Evolutionary conservation across 2,113 vertebrate species (phyloP).

Genomic region (Nanger granti): DNA sequence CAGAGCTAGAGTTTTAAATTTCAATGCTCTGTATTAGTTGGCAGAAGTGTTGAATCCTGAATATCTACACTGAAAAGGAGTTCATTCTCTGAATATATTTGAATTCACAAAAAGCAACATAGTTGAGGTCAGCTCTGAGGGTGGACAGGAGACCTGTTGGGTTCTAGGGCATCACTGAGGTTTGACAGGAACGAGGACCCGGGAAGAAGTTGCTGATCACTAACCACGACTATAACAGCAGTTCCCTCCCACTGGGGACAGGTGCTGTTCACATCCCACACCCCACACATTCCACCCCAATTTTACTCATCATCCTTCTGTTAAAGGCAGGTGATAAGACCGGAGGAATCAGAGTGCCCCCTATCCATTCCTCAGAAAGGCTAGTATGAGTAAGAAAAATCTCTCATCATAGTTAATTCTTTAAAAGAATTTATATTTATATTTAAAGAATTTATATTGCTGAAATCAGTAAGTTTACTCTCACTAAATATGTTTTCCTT

Average conservation of each 20-base stretch:
- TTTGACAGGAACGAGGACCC: not conserved
- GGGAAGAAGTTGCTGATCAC: not conserved
- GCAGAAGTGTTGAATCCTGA: not conserved
- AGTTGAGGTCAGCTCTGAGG: not conserved
- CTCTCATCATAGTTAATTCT: not conserved
- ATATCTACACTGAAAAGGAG: not conserved
- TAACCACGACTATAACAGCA: fast-evolving
- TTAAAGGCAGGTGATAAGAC: not conserved
- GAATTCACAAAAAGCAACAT: not conserved
- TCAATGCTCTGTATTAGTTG: not conserved
- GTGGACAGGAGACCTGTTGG: not conserved
- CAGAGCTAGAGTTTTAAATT: not conserved
- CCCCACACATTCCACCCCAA: not conserved
- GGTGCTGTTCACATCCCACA: not conserved
- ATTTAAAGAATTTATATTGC: not conserved
- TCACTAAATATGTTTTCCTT: not conserved
- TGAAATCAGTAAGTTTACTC: slow-evolving; percentile 5
- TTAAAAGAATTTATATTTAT: not conserved
- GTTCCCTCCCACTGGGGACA: not conserved
- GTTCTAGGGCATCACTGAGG: too few species aligned
- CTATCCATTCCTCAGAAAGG: not conserved
- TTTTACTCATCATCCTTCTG: not conserved
- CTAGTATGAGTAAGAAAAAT: not conserved
- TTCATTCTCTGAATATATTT: not conserved
- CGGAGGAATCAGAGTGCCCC: not conserved